phyloP scores from a whole-genome alignment of 37 sponge, comb jelly and placozoan species.

The Beroe ovata region DNA sequence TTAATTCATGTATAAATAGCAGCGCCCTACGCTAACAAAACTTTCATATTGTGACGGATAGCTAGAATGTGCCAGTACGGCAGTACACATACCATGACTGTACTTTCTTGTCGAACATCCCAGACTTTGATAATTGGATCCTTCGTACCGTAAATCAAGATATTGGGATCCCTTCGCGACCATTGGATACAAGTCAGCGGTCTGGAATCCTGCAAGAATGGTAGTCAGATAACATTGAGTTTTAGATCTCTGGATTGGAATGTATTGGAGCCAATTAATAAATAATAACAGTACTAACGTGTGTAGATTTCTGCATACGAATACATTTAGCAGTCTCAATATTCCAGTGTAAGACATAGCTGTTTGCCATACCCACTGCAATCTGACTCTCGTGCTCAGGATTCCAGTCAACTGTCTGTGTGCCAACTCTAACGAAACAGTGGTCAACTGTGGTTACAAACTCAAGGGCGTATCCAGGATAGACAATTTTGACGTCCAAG shows the following conservation, averaged over 20 bases:
- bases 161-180: slow-evolving; percentile 11
- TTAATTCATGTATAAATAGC: no score
- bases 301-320: slow-evolving; percentile 11
- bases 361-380: slow-evolving; percentile 37
- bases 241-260: no score
- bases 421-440: background rate
- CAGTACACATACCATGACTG: background rate
- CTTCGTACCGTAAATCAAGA: slow-evolving; percentile 17
- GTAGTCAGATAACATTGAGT: background rate
- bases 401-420: slow-evolving; percentile 61
- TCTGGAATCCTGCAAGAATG: background rate
- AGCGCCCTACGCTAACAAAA: no score
- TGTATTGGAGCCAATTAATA: no score
- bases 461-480: no score
- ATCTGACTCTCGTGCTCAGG: slow-evolving; percentile 22
- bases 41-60: no score
- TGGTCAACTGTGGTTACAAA: no score
- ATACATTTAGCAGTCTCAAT: slow-evolving; percentile 41
- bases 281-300: slow-evolving; percentile 12
- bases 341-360: slow-evolving; percentile 50
- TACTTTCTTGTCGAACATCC: slow-evolving; percentile 41
- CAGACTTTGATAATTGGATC: slow-evolving; percentile 50
- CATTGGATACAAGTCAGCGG: slow-evolving; percentile 32
- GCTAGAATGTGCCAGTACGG: no score
- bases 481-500: no score